Evolutionary conservation across 1,140 invertebrate genomes (phyloP).

Genomic region (Eueides isabella): DNA sequence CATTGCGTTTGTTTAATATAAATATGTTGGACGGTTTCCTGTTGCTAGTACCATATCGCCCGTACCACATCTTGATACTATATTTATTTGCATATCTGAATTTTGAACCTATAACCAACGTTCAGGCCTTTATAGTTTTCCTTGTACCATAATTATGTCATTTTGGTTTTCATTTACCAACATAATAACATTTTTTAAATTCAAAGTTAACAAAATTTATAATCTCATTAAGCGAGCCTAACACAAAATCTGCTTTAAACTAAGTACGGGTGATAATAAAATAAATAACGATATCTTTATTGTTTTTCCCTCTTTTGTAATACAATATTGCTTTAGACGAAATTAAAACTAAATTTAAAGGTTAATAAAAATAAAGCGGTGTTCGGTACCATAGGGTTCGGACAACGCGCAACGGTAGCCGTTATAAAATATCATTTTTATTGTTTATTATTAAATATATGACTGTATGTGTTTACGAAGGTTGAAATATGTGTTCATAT

Average conservation of each 20-base stretch:
- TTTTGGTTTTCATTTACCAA: neutral
- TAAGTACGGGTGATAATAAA: neutral
- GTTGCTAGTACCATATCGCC: slow-evolving; percentile 44
- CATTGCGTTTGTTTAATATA: slow-evolving; percentile 78
- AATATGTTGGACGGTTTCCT: slow-evolving; percentile 72
- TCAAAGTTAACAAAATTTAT: neutral
- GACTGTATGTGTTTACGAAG: neutral
- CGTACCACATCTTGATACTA: neutral
- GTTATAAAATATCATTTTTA: slow-evolving; percentile 34
- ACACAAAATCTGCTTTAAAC: slow-evolving; percentile 4
- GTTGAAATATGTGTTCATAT: neutral
- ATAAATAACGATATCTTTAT: slow-evolving; percentile 10
- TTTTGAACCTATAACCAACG: neutral
- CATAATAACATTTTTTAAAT: neutral
- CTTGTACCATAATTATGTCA: neutral
- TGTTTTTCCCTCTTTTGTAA: slow-evolving; percentile 22
- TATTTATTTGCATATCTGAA: neutral
- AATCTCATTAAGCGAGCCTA: slow-evolving; percentile 1
- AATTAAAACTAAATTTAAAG: slow-evolving; percentile 43
- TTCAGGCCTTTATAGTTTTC: neutral
- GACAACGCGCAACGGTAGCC: slow-evolving; percentile 38
- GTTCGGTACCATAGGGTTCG: slow-evolving; percentile 30
- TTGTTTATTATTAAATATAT: neutral
- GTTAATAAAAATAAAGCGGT: slow-evolving; percentile 33
- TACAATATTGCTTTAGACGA: slow-evolving; percentile 23